Percentiles rank a stretch among this genome's conserved stretches.
These are phyloP conservation scores for Goniozus legneri DNA, from an alignment of 1,140 invertebrate species.

Conservation along the genomic window DNA sequence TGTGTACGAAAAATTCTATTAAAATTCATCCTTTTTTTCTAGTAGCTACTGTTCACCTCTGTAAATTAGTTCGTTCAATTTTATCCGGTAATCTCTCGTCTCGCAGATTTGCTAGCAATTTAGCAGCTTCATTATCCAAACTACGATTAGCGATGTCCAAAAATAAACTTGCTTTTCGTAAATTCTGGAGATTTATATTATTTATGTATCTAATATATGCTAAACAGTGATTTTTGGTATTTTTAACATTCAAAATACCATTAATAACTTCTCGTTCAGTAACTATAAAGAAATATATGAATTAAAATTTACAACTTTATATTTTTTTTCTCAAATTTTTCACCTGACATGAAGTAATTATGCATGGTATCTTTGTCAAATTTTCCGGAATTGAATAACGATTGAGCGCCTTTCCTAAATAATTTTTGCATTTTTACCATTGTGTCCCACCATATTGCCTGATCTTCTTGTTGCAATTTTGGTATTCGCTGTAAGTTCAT, in stretches of 20 bases:
- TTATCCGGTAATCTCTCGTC: slow-evolving; percentile 84
- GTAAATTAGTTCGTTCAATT: slow-evolving; percentile 83
- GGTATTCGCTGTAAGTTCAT: slow-evolving; percentile 73
- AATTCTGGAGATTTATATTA: slow-evolving; percentile 94
- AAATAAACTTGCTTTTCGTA: slow-evolving; percentile 90
- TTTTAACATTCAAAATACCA: slow-evolving; percentile 88
- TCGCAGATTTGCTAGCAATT: slow-evolving; percentile 82
- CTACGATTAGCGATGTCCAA: slow-evolving; percentile 92
- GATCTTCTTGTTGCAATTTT: slow-evolving; percentile 92
- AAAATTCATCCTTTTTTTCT: neutral
- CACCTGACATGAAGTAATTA: slow-evolving; percentile 99
- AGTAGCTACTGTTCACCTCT: slow-evolving; percentile 60
- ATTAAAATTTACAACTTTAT: neutral
- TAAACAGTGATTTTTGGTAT: slow-evolving; percentile 94
- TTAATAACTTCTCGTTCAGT: slow-evolving; percentile 97
- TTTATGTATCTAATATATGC: slow-evolving; percentile 95
- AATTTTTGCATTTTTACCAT: slow-evolving; percentile 93
- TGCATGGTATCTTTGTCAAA: slow-evolving; percentile 93
- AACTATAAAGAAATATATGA: slow-evolving; percentile 59
- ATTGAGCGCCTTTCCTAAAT: slow-evolving; percentile 85
- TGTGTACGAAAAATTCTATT: slow-evolving; percentile 40
- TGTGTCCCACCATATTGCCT: slow-evolving; percentile 96
- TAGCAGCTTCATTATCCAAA: slow-evolving; percentile 90
- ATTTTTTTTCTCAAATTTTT: slow-evolving; percentile 11
- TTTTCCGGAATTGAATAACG: slow-evolving; percentile 78